A percentile compares a stretch with the other conserved stretches of the same genome.
Conservation (phyloP, 1,140 invertebrate genomes). For the Homalodisca vitripennis region DNA sequence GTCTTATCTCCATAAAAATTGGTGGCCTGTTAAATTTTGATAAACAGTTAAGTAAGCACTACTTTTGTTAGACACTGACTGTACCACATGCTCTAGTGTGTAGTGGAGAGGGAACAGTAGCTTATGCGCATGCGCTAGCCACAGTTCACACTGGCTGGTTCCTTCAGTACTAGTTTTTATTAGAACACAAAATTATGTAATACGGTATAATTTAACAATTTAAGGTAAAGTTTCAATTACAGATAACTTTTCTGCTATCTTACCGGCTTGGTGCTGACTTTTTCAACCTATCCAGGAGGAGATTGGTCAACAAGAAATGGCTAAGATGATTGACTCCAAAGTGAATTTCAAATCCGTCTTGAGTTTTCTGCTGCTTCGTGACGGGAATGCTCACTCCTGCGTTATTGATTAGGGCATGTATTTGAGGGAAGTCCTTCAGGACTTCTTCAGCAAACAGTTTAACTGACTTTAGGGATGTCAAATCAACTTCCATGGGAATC, state of each 20-base stretch:
- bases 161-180: too few relatives aligned
- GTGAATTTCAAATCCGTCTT: conserved; percentile 82
- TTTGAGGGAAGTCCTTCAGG: conserved; percentile 56
- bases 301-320: conserved; percentile 81
- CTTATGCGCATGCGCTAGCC: too few relatives aligned
- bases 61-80: too few relatives aligned
- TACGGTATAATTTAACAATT: too few relatives aligned
- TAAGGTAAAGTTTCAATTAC: conserved; percentile 5
- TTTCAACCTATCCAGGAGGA: conserved; percentile 68
- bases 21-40: too few relatives aligned
- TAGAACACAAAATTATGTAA: too few relatives aligned
- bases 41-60: too few relatives aligned
- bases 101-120: too few relatives aligned
- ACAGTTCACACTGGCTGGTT: too few relatives aligned
- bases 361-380: conserved; percentile 55
- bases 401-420: conserved; percentile 77
- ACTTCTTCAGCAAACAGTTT: conserved; percentile 65
- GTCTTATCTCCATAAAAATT: too few relatives aligned
- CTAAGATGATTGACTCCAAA: conserved; percentile 79
- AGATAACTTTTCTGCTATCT: conserved; percentile 10
- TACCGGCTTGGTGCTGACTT: conserved; percentile 60
- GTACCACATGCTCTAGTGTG: too few relatives aligned
- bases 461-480: conserved; percentile 67
- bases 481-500: conserved; percentile 70
- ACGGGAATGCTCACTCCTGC: conserved; percentile 64